Conservation (phyloP, 2,888 invertebrate species). For the Lissocephala sabroskyi region DNA sequence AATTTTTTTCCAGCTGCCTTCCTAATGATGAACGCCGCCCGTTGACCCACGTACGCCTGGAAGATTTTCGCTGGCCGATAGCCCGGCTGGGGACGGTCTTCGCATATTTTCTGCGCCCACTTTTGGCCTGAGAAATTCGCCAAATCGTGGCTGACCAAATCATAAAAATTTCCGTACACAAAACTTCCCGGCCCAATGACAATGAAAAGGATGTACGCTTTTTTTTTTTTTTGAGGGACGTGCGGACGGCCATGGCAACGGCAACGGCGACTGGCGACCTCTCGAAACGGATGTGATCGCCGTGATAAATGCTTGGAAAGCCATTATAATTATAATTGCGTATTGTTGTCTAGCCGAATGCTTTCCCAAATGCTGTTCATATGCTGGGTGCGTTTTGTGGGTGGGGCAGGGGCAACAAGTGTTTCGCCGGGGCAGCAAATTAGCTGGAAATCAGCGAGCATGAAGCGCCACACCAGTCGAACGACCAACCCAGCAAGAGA, state of each 20-base stretch:
- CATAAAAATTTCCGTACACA: too few relatives aligned
- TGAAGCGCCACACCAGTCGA: conserved; percentile 42
- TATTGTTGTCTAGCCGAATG: conserved; percentile 2
- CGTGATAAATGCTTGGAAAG: conserved; percentile 50
- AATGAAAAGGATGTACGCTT: conserved; percentile 2
- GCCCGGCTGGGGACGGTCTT: conserved; percentile 31
- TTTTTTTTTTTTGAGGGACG: too few relatives aligned
- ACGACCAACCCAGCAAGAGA: conserved; percentile 1
- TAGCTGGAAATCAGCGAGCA: conserved; percentile 59
- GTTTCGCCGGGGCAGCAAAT: conserved; percentile 22
- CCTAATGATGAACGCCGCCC: conserved; percentile 17
- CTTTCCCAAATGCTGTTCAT: conserved; percentile 3
- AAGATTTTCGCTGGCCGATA: conserved; percentile 53
- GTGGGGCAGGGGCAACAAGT: conserved; percentile 25
- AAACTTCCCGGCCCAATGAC: conserved; percentile 15
- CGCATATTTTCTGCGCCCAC: conserved; percentile 55
- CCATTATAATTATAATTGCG: conserved; percentile 55
- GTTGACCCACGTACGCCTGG: neutral
- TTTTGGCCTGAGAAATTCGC: conserved; percentile 43
- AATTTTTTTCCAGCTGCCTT: conserved; percentile 2
- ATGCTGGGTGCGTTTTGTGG: conserved; percentile 18
- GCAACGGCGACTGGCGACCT: too few relatives aligned
- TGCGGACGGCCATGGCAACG: too few relatives aligned
- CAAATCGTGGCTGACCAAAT: too few relatives aligned
- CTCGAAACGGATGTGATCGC: conserved; percentile 54